phyloP scores from a whole-genome alignment of 2,888 invertebrate genomes.

The Archaeoteleia sp. region DNA sequence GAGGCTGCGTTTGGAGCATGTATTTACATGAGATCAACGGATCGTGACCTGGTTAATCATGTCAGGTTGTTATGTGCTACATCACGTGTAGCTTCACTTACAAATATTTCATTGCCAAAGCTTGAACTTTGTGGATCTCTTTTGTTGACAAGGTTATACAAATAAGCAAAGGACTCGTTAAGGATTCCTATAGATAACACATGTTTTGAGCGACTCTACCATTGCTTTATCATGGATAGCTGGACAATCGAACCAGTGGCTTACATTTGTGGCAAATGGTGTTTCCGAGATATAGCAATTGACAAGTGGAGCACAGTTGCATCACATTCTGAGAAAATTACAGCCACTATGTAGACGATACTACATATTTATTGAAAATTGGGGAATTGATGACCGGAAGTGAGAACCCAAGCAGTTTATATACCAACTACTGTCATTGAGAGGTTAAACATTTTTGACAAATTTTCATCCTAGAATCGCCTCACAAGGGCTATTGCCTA shows the following conservation, averaged over 20 bases:
- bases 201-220: constrained; percentile 55
- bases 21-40: neutral
- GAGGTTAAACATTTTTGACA: too few species aligned
- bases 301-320: too few species aligned
- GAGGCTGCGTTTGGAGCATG: neutral
- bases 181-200: constrained; percentile 9
- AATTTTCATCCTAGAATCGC: too few species aligned
- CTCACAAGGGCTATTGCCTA: too few species aligned
- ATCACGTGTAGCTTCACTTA: constrained; percentile 29
- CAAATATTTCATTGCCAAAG: constrained; percentile 2
- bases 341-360: too few species aligned
- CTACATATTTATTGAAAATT: too few species aligned
- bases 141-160: neutral
- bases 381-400: too few species aligned
- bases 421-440: too few species aligned
- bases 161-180: neutral
- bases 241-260: constrained; percentile 21
- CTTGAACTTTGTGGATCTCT: neutral
- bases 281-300: neutral
- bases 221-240: constrained; percentile 54
- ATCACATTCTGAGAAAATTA: too few species aligned
- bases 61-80: constrained; percentile 12
- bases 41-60: neutral
- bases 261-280: constrained; percentile 24
- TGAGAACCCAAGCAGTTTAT: too few species aligned